Base-by-base conservation (phyloP, 2,888 invertebrate genomes). In the Nomada flava region DNA sequence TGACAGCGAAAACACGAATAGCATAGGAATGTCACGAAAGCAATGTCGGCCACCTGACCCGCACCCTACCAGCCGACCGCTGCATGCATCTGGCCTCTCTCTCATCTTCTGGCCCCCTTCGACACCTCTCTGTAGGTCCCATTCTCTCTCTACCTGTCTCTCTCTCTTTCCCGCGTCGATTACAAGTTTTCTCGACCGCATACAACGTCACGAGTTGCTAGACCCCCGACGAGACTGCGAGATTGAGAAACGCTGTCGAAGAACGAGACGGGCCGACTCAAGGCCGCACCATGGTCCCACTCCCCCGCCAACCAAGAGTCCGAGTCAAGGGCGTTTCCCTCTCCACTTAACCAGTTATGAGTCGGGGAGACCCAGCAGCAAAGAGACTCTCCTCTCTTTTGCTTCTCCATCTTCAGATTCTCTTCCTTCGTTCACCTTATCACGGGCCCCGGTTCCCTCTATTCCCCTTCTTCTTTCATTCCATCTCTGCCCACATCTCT, bases 161-260 rank as follows among this genome's bases (percentile, higher is more conserved):
- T 20, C 47, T 57, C 44, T 65, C 42, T 67, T 55, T 60, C 67
- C 42, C 50, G 52, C 67, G 73, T 68, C 59, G 83, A 79, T 73
- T 70, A 70, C 79, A 76, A 83, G 79, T 79, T 83, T 83, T 64
- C 73, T 79, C 73, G 84, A 63, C 26, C 64, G 64, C 65, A 23
- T 47, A 64, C 72, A 65, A 64, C 77, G 76, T 83, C 76, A 83
- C 76, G 71, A 53, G 53, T 64, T 52, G 81, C 75, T 60, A 76
- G 86, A 88, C 85, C 81, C 86, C 78, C 84, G 82, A 86, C 81
- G 84, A 83, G 83, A 88, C 83, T 68, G 78, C 67, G 80, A 83
- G 90, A 92, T 92, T 93, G 93, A 93, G 93, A 93, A 91, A 92
- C 93, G 89, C 93, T 93, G 92, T 88, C 88, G 87, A 84, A 87